Conservation (phyloP, 2,113 vertebrate species). For the Myrmophylax atrothorax region DNA sequence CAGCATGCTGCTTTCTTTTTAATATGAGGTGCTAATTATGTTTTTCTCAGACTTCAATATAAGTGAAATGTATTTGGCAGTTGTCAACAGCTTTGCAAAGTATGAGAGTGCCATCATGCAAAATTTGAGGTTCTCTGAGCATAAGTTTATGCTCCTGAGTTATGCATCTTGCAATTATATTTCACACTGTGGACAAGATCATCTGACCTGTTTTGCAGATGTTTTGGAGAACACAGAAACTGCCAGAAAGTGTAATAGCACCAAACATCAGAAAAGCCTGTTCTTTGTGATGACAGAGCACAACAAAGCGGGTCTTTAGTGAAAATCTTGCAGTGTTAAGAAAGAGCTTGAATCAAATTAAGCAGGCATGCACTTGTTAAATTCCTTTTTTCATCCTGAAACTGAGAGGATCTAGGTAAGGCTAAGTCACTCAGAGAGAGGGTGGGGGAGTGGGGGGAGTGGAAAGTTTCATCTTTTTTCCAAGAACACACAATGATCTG, state of each 20-base stretch:
- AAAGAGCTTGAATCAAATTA: not conserved
- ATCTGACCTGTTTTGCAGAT: not conserved
- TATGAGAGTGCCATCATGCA: not conserved
- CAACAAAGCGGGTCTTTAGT: not conserved
- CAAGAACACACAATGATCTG: not conserved
- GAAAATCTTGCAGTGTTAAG: not conserved
- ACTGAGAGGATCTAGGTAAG: not conserved
- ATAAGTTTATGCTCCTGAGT: not conserved
- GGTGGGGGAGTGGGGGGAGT: accelerated
- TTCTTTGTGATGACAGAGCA: not conserved
- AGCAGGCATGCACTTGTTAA: not conserved
- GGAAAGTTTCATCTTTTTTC: not conserved
- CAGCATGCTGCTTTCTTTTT: slow-evolving; percentile 12
- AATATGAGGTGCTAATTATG: slow-evolving; percentile 63
- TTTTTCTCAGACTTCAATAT: slow-evolving; percentile 43
- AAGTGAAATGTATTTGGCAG: slow-evolving; percentile 53
- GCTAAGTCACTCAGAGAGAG: not conserved
- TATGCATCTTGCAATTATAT: not conserved
- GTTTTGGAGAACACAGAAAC: not conserved
- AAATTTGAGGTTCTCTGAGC: not conserved
- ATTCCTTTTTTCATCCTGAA: not conserved
- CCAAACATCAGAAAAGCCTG: not conserved
- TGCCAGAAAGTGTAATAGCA: not conserved
- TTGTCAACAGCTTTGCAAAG: slow-evolving; percentile 37
- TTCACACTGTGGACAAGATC: not conserved